Conservation (phyloP, 1,140 invertebrate genomes). For the Andricus grossulariae region DNA sequence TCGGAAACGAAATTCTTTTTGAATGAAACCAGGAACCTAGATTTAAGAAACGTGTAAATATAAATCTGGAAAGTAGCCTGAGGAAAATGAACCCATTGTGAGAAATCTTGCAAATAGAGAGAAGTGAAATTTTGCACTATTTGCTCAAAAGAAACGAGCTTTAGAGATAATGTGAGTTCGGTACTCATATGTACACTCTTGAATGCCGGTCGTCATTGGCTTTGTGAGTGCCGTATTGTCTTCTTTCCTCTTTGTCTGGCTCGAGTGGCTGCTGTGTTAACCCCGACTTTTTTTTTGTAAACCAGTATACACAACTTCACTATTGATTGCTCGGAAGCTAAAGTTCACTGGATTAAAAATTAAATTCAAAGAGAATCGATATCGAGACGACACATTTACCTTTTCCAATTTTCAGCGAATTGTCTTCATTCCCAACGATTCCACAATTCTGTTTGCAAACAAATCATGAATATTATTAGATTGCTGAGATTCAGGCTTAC, state of each 20-base stretch:
- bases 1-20: too few relatives aligned
- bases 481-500: too few relatives aligned
- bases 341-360: too few relatives aligned
- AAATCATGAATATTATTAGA: too few relatives aligned
- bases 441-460: too few relatives aligned
- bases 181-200: neutral
- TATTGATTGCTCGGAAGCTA: neutral
- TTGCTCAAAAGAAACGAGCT: slow-evolving; percentile 7
- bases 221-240: neutral
- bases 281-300: neutral
- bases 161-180: slow-evolving; percentile 14
- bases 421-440: too few relatives aligned
- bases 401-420: too few relatives aligned
- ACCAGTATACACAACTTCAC: neutral
- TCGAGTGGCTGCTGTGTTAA: slow-evolving; percentile 5
- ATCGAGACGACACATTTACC: too few relatives aligned
- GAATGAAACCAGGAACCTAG: neutral
- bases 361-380: too few relatives aligned
- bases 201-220: neutral
- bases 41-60: too few relatives aligned
- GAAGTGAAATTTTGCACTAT: slow-evolving; percentile 6
- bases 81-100: neutral
- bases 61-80: neutral
- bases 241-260: neutral
- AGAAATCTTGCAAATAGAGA: neutral